Evolutionary conservation across 2,113 vertebrate species (phyloP).

Genomic region (Myrmecobius fasciatus): DNA sequence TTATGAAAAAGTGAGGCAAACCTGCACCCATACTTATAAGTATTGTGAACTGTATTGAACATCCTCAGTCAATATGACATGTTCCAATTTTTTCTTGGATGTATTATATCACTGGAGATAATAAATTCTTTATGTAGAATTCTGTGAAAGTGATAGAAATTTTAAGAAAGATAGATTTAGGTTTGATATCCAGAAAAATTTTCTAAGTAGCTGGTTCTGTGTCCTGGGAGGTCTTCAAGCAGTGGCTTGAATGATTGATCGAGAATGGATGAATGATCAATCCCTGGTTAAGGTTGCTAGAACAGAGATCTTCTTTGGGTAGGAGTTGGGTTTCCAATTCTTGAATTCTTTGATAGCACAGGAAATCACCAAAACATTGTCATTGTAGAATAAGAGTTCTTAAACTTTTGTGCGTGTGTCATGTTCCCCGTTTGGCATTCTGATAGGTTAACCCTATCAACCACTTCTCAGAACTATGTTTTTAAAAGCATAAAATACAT

Average conservation of each 20-base stretch:
- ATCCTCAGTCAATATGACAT: constrained; percentile 16
- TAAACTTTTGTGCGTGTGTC: background rate
- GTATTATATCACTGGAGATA: background rate
- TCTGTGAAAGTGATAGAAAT: background rate
- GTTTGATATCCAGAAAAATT: background rate
- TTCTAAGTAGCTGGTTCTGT: background rate
- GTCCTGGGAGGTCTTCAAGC: background rate
- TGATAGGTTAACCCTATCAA: background rate
- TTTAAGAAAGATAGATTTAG: background rate
- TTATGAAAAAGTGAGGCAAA: constrained; percentile 15
- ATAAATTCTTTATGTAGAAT: background rate
- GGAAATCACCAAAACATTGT: background rate
- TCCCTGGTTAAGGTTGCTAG: background rate
- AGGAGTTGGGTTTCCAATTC: background rate
- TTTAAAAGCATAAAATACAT: background rate
- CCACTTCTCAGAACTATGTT: background rate
- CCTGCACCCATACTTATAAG: background rate
- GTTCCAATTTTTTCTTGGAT: background rate
- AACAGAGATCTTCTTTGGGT: background rate
- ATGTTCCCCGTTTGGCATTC: background rate
- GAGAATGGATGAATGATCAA: background rate
- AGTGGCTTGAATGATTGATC: background rate
- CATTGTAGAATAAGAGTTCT: background rate
- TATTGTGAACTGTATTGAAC: background rate
- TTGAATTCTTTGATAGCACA: background rate